Conservation (phyloP, 2,888 invertebrate species). For the Chrysotoxum bicinctum region DNA sequence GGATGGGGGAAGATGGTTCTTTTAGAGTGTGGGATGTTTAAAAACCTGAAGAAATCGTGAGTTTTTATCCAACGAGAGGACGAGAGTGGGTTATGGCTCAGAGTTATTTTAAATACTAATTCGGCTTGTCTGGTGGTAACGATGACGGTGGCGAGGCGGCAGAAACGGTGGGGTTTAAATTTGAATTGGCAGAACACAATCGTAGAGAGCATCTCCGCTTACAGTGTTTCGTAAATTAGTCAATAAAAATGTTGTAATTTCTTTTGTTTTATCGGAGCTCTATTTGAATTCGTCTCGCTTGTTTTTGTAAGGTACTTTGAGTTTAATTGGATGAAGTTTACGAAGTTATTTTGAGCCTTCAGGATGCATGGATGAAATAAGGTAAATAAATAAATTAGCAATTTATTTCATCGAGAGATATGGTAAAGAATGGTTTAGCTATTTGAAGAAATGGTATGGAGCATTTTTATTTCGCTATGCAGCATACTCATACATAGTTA, state of each 20-base stretch:
- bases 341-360: conserved; percentile 16
- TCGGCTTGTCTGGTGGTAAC: conserved; percentile 31
- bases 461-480: too few relatives aligned
- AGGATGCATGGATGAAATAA: background rate
- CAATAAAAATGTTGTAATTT: conserved; percentile 72
- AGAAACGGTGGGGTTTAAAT: conserved; percentile 12
- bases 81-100: conserved; percentile 18
- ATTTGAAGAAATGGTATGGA: background rate
- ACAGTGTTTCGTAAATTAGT: conserved; percentile 67
- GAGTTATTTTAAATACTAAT: conserved; percentile 68
- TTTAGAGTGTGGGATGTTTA: conserved; percentile 20
- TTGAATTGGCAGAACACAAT: conserved; percentile 57
- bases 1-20: background rate
- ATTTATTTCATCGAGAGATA: background rate
- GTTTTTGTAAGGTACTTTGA: conserved; percentile 25
- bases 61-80: conserved; percentile 36
- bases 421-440: background rate
- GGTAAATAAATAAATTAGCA: conserved; percentile 14
- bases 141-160: background rate
- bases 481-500: too few relatives aligned
- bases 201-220: conserved; percentile 58
- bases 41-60: conserved; percentile 54
- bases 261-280: conserved; percentile 66
- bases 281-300: conserved; percentile 65
- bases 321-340: conserved; percentile 64